Conservation (phyloP, 2,797 vertebrate genomes). For the Tapera naevia region DNA sequence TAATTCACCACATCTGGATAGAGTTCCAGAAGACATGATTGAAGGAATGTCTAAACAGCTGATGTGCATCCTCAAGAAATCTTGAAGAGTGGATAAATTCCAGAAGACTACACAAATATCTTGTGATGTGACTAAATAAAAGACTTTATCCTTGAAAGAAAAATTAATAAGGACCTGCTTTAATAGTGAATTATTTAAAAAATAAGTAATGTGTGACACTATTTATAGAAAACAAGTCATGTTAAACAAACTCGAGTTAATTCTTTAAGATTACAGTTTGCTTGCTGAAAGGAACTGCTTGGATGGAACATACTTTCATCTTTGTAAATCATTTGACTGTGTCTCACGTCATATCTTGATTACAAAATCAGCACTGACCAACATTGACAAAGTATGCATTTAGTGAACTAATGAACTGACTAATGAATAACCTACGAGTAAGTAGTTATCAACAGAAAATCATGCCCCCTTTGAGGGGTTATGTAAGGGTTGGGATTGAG, state of each 20-base stretch:
- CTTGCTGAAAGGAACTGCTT: neutral
- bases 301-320: neutral
- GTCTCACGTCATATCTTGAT: neutral
- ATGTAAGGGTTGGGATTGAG: neutral
- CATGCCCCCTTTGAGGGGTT: fast-evolving
- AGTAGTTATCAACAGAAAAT: neutral
- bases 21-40: neutral
- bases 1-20: neutral
- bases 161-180: neutral
- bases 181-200: neutral
- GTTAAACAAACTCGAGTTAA: neutral
- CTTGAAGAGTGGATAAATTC: neutral
- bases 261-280: neutral
- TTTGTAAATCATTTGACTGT: neutral
- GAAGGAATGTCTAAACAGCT: neutral
- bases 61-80: neutral
- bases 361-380: neutral
- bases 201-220: neutral
- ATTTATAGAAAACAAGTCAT: neutral
- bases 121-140: neutral
- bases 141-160: neutral
- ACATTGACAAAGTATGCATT: neutral
- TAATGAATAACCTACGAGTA: neutral
- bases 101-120: neutral
- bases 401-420: neutral